phyloP scores from a whole-genome alignment of 2,113 vertebrate species.

The Poecile atricapillus region DNA sequence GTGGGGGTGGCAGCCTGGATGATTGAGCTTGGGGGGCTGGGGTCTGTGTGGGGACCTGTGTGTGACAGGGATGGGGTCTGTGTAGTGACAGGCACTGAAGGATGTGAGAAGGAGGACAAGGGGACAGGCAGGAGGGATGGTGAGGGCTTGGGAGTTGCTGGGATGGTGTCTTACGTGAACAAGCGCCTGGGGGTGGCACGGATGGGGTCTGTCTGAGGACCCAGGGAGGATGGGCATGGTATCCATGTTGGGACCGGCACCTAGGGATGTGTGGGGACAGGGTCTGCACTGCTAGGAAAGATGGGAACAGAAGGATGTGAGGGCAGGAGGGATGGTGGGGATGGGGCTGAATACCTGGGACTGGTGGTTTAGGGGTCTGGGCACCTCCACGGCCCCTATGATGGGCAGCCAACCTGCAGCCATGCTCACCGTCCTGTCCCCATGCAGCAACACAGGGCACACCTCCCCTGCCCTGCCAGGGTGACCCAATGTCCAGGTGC shows the following conservation, averaged over 20 bases:
- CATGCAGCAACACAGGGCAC: rapidly evolving
- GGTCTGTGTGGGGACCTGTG: neutral
- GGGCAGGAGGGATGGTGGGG: too few species aligned
- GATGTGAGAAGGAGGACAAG: neutral
- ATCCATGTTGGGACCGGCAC: too few species aligned
- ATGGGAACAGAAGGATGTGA: neutral
- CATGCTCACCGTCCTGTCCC: rapidly evolving
- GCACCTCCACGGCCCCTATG: neutral
- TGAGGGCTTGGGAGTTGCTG: too few species aligned
- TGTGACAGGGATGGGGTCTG: neutral
- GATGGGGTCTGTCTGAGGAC: too few species aligned
- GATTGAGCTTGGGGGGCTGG: neutral
- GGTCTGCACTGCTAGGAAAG: too few species aligned
- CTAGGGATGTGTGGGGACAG: too few species aligned
- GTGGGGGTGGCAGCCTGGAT: neutral
- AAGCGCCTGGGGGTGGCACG: too few species aligned
- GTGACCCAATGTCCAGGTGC: neutral
- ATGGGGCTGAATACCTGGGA: too few species aligned
- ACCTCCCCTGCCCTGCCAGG: neutral
- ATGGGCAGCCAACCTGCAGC: neutral
- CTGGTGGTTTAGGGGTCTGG: neutral
- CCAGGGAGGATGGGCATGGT: too few species aligned
- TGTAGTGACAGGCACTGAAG: neutral
- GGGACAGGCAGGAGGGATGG: neutral
- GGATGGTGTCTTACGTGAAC: neutral